Percentiles rank a stretch among this genome's conserved stretches.
phyloP scores from a whole-genome alignment of 2,888 invertebrate genomes.

The Alviniconcha strummeri region DNA sequence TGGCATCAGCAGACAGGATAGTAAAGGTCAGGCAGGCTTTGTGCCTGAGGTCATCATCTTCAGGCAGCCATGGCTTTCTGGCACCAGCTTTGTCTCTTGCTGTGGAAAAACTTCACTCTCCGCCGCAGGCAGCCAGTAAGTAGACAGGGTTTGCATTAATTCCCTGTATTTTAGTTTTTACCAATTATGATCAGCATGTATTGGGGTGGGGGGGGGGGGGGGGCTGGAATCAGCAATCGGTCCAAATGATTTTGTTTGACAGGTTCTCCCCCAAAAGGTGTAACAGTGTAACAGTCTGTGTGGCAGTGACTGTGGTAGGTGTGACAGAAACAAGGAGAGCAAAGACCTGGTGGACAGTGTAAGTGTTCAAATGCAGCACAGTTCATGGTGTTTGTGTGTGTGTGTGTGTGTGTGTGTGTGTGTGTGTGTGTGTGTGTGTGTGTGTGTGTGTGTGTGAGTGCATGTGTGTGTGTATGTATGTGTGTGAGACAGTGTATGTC shows the following conservation, averaged over 20 bases:
- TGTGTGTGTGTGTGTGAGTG: background rate
- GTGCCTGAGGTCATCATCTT: background rate
- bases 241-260: no score
- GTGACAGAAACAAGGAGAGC: no score
- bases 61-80: conserved; percentile 62
- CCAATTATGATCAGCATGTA: no score
- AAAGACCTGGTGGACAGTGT: no score
- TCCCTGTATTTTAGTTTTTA: background rate
- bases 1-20: background rate
- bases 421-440: conserved; percentile 7
- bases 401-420: background rate
- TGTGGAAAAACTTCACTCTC: conserved; percentile 74
- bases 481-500: background rate
- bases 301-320: no score
- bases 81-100: conserved; percentile 70
- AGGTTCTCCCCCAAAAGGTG: no score
- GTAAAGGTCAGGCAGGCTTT: background rate
- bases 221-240: background rate
- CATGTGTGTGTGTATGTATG: background rate
- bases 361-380: background rate
- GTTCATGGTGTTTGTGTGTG: background rate
- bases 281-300: background rate
- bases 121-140: conserved; percentile 72
- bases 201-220: no score
- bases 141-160: background rate